phyloP scores from a whole-genome alignment of 2,797 vertebrate genomes.

The Phrynocephalus vlangalii region DNA sequence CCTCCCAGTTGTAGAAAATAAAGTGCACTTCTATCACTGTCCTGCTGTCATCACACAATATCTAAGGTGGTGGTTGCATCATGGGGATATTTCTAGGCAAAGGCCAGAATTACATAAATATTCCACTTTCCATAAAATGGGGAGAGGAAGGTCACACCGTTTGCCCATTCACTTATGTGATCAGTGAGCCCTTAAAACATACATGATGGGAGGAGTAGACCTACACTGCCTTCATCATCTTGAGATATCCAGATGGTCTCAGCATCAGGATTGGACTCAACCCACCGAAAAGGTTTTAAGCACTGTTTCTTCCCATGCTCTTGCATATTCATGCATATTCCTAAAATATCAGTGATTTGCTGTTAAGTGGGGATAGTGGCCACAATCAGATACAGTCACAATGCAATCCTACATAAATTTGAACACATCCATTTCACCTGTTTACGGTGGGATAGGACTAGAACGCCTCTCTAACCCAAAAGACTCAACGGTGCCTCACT shows the following conservation, averaged over 20 bases:
- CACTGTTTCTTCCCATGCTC: background rate
- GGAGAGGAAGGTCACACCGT: background rate
- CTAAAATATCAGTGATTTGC: background rate
- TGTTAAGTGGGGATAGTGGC: background rate
- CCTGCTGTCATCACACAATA: too few relatives aligned
- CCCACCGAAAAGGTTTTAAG: background rate
- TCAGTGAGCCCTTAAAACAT: background rate
- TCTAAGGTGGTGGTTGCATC: background rate
- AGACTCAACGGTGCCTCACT: background rate
- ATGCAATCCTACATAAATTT: background rate
- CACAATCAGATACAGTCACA: background rate
- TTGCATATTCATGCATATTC: background rate
- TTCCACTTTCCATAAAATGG: background rate
- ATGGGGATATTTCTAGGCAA: too few relatives aligned
- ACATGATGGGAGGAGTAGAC: background rate
- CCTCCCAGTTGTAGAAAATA: background rate
- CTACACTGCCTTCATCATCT: background rate
- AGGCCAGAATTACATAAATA: background rate
- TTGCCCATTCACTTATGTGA: background rate
- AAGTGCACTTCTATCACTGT: too few relatives aligned
- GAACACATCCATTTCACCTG: background rate
- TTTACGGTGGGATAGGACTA: background rate
- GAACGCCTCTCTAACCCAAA: background rate
- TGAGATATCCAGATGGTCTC: background rate
- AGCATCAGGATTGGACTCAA: background rate